These are phyloP conservation scores for Neomonachus schauinslandi DNA, from an alignment of 2,113 vertebrate species.

Conservation along the genomic window DNA sequence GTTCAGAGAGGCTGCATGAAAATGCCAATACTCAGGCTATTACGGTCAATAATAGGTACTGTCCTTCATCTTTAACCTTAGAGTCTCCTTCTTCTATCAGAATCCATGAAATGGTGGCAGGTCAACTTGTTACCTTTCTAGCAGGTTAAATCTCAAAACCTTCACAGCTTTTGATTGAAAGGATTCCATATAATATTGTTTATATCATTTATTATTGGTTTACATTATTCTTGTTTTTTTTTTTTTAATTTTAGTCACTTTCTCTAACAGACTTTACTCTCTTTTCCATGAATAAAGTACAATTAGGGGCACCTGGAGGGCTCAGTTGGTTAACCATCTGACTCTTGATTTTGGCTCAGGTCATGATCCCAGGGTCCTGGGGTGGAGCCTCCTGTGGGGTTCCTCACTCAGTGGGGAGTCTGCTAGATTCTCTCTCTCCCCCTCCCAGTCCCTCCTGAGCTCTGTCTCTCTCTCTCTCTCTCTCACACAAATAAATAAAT, in stretches of 20 bases:
- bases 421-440: neutral
- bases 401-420: neutral
- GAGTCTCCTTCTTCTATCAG: neutral
- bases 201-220: neutral
- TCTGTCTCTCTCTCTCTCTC: neutral
- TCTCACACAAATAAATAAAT: neutral
- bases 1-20: neutral
- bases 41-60: neutral
- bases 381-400: neutral
- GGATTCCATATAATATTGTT: neutral
- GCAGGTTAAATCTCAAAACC: neutral
- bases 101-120: neutral
- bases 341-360: neutral
- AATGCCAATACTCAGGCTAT: neutral
- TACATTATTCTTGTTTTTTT: neutral
- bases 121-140: neutral
- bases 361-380: neutral
- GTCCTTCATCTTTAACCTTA: neutral
- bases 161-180: neutral
- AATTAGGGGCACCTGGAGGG: neutral
- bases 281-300: neutral
- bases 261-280: neutral
- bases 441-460: neutral
- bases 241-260: neutral
- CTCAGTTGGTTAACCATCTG: neutral